phyloP scores from a whole-genome alignment of 2,888 invertebrate genomes.

The Phortica magna region DNA sequence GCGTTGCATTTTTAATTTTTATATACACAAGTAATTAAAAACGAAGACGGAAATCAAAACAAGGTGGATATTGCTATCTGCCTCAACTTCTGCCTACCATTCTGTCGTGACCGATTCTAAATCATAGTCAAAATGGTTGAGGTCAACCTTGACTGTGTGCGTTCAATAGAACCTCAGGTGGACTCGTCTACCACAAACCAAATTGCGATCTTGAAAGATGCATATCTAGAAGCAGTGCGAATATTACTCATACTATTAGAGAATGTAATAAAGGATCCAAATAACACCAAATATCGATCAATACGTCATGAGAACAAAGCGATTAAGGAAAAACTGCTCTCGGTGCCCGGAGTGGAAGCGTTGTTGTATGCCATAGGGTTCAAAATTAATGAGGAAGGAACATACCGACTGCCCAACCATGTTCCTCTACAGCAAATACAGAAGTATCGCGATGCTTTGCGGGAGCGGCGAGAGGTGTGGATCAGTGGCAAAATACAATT shows the following conservation, averaged over 20 bases:
- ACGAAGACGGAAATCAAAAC: too few species aligned
- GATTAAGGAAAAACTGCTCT: constrained; percentile 75
- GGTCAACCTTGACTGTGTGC: constrained; percentile 62
- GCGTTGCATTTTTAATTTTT: too few species aligned
- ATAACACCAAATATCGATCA: constrained; percentile 74
- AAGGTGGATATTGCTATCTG: too few species aligned
- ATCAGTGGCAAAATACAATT: constrained; percentile 44
- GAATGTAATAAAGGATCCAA: constrained; percentile 75
- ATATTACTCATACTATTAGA: constrained; percentile 75
- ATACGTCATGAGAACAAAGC: constrained; percentile 75
- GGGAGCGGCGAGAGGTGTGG: constrained; percentile 66
- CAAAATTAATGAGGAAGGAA: constrained; percentile 47
- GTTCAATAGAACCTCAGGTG: constrained; percentile 59
- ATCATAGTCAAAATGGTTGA: constrained; percentile 57
- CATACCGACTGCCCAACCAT: constrained; percentile 67
- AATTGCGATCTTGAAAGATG: constrained; percentile 63
- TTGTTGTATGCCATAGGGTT: constrained; percentile 76
- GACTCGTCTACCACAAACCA: constrained; percentile 43
- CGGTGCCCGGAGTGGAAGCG: constrained; percentile 68
- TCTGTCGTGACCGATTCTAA: too few species aligned
- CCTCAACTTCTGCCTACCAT: too few species aligned
- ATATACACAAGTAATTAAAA: too few species aligned
- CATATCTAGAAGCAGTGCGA: constrained; percentile 74
- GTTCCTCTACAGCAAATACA: constrained; percentile 72
- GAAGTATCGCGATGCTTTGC: constrained; percentile 72